These are phyloP conservation scores for Chydorus sphaericus DNA, from an alignment of 2,888 invertebrate species.

Conservation along the genomic window DNA sequence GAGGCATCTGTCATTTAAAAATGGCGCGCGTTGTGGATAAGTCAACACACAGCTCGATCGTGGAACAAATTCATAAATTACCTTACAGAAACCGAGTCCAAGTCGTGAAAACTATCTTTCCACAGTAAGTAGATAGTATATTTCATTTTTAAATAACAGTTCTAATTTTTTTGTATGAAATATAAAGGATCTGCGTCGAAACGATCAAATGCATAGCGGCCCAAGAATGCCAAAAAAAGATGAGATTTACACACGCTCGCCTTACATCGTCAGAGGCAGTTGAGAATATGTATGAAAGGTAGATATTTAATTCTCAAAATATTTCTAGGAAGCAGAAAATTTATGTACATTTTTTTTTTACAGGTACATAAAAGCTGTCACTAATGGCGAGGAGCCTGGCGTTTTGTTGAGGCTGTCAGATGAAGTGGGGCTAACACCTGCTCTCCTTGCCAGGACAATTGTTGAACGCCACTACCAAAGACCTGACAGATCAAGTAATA, in stretches of 20 bases:
- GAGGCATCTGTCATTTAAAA: not conserved
- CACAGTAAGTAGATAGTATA: not conserved
- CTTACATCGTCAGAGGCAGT: constrained; percentile 37
- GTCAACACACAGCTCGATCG: not conserved
- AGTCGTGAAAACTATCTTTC: not conserved
- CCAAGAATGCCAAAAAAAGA: constrained; percentile 44
- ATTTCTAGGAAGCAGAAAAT: not conserved
- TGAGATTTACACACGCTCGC: constrained; percentile 45
- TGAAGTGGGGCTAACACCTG: constrained; percentile 38
- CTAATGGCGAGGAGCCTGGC: constrained; percentile 36
- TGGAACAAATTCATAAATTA: not conserved
- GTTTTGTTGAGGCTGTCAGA: constrained; percentile 44
- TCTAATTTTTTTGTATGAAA: not conserved
- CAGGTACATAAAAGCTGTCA: constrained; percentile 19
- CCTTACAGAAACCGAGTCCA: not conserved
- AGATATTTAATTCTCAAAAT: constrained; percentile 20
- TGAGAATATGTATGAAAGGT: constrained; percentile 39
- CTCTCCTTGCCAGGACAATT: constrained; percentile 42
- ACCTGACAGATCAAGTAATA: constrained; percentile 2
- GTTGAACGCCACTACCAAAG: constrained; percentile 36
- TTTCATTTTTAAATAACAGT: not conserved
- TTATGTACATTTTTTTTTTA: constrained; percentile 7
- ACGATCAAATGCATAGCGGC: constrained; percentile 56
- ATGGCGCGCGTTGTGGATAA: not conserved
- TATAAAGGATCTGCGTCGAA: constrained; percentile 38